Evolutionary conservation across 2,888 invertebrate genomes (phyloP), one percentile per base, ranked within the genome.

Genomic region (Ernsta delagoae): DNA sequence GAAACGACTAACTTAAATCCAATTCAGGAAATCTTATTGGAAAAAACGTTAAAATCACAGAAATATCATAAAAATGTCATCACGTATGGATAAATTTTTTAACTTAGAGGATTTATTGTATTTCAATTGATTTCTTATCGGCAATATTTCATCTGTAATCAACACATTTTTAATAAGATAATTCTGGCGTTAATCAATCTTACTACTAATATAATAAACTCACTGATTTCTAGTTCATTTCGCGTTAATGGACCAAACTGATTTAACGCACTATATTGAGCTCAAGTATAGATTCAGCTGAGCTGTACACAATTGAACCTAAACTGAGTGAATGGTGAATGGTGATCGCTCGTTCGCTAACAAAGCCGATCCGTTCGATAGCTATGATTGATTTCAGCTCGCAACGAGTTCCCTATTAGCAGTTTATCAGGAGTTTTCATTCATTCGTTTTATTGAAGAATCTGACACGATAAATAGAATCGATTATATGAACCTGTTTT

Each of bases 321-420:
- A 50, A 50, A 50, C 50, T 50, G 50, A 48, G 48, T 48, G 48
- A 16, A 24, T 12, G 50, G 16, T 50, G 50, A n/a, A n/a, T n/a
- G n/a, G n/a, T n/a, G n/a, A 50, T 50, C 50, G 24, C 8, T 50
- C 50, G 50, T 50, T 50, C 50, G 48, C 48, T 48, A 50, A 50
- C 50, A 50, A 50, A 50, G 50, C 50, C 16, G 50, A 24, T 50
- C 50, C 50, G 50, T 50, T 50, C 50, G 50, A 50, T 50, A 50
- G 50, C 50, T 50, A 50, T 50, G 50, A 50, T 50, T 50, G 16
- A 50, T 50, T 50, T 50, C 50, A 50, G 50, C 50, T 50, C 48
- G 50, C 12, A 16, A 16, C 50, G 50, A 48, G 7, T 16, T 7
- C 50, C 16, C 50, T 50, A 50, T 50, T 50, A 50, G 50, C 50